Evolutionary conservation across 2,113 vertebrate species (phyloP).

Genomic region (Collichthys lucidus): DNA sequence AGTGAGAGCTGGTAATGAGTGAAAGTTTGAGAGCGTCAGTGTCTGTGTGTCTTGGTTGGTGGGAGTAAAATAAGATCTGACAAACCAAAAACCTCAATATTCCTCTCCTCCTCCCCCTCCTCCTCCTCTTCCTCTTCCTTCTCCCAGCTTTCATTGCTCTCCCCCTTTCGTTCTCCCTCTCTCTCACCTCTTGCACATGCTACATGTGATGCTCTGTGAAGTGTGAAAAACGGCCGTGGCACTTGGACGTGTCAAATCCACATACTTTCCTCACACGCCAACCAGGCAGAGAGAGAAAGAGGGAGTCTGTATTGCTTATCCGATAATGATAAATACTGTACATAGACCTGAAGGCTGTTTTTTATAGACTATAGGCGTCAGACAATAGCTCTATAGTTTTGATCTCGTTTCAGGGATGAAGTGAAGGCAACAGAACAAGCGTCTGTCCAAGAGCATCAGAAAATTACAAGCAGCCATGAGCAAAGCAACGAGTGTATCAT

Average conservation of each 20-base stretch:
- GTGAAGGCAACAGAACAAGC: background rate
- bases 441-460: background rate
- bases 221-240: constrained; percentile 60
- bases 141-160: constrained; percentile 7
- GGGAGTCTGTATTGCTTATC: background rate
- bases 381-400: background rate
- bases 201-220: constrained; percentile 41
- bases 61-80: constrained; percentile 49
- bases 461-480: background rate
- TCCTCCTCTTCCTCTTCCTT: constrained; percentile 4
- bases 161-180: constrained; percentile 4
- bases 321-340: constrained; percentile 2
- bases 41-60: constrained; percentile 3
- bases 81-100: constrained; percentile 23
- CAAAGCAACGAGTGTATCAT: background rate
- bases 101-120: constrained; percentile 17
- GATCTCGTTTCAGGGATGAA: background rate
- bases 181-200: background rate
- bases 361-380: background rate
- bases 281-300: constrained; percentile 14
- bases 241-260: constrained; percentile 46
- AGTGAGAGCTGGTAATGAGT: constrained; percentile 58
- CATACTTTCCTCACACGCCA: constrained; percentile 22
- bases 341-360: background rate
- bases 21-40: constrained; percentile 56